These are phyloP conservation scores for Batillaria attramentaria DNA, from an alignment of 1,140 invertebrate genomes.

Conservation along the genomic window DNA sequence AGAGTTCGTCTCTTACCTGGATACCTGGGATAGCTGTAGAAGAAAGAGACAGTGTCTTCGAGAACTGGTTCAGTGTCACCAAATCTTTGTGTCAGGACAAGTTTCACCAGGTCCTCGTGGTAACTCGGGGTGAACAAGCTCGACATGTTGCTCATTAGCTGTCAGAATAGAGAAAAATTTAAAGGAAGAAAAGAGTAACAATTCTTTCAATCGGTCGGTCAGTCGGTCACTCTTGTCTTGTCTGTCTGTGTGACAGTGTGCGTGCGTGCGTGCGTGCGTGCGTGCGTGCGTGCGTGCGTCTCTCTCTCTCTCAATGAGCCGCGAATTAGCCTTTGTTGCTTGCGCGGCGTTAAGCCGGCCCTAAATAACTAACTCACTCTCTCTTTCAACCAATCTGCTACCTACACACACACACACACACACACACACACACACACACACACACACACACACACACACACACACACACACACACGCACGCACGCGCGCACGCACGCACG, in stretches of 20 bases:
- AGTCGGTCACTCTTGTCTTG: not conserved
- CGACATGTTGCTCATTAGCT: not conserved
- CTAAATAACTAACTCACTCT: too few relatives aligned
- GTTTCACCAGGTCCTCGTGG: not conserved
- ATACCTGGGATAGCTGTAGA: not conserved
- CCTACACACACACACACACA: constrained; percentile 14
- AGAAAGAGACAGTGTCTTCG: not conserved
- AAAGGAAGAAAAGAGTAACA: too few relatives aligned
- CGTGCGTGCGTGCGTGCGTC: too few relatives aligned
- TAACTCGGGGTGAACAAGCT: not conserved
- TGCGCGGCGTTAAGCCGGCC: too few relatives aligned
- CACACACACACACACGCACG: not conserved
- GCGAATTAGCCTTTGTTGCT: too few relatives aligned
- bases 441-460: constrained; percentile 16
- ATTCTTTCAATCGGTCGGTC: not conserved
- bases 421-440: constrained; percentile 1
- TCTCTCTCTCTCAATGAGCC: constrained; percentile 16
- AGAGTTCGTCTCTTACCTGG: too few relatives aligned
- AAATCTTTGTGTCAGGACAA: not conserved
- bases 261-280: too few relatives aligned
- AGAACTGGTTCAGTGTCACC: not conserved
- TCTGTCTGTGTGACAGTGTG: too few relatives aligned
- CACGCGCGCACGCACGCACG: constrained; percentile 8
- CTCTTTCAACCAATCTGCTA: not conserved
- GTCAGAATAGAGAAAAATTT: too few relatives aligned